Conservation (phyloP, 2,113 vertebrate genomes). For the Otolemur garnettii region DNA sequence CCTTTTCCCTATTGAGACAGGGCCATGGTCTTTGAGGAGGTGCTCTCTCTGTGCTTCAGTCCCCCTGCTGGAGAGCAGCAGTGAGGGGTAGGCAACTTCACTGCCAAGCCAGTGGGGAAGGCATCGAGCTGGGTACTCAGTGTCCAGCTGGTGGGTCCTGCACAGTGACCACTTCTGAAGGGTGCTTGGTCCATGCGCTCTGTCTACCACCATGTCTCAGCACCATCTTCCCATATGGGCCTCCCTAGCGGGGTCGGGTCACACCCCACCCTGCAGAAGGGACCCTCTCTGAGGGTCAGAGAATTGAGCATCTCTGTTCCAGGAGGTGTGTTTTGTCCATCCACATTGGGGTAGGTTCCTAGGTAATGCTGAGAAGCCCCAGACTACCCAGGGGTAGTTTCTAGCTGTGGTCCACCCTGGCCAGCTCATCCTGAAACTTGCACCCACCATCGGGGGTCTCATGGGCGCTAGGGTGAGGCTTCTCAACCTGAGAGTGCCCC, state of each 20-base stretch:
- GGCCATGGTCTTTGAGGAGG: background rate
- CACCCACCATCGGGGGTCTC: too few relatives aligned
- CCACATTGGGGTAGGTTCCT: fast-evolving
- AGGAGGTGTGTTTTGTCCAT: background rate
- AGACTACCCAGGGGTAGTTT: fast-evolving
- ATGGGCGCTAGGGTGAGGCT: background rate
- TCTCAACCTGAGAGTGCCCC: fast-evolving
- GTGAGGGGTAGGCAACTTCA: fast-evolving
- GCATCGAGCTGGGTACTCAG: fast-evolving
- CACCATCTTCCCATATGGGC: too few relatives aligned
- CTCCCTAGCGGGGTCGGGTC: background rate
- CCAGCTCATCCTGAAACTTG: background rate
- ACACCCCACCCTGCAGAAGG: background rate
- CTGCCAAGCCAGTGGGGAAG: fast-evolving
- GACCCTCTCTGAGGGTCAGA: background rate
- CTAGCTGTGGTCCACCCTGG: background rate
- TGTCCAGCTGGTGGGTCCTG: fast-evolving
- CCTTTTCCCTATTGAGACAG: too few relatives aligned
- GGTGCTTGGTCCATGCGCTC: too few relatives aligned
- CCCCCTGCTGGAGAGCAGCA: background rate
- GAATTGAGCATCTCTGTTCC: too few relatives aligned
- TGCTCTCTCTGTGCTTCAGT: fast-evolving
- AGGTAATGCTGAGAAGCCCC: too few relatives aligned
- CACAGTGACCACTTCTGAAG: fast-evolving
- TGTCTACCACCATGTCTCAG: too few relatives aligned